A percentile compares a stretch with the other conserved stretches of the same genome.
phyloP scores from a whole-genome alignment of 2,797 vertebrate species.

The Malurus splendens region DNA sequence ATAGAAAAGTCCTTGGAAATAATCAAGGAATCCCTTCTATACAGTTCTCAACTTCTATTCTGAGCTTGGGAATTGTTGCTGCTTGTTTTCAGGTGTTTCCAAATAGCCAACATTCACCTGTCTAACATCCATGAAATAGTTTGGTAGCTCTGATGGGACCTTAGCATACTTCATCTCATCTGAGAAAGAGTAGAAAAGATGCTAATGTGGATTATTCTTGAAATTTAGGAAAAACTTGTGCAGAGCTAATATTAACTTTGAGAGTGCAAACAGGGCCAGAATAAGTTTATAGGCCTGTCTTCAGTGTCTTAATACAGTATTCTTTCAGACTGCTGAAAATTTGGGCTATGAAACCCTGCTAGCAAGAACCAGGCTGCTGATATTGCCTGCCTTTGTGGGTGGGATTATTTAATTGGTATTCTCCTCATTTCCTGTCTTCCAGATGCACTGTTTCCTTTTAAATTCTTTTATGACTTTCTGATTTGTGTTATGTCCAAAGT shows the following conservation, averaged over 20 bases:
- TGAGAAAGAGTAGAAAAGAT: background rate
- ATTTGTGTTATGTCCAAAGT: background rate
- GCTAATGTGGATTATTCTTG: background rate
- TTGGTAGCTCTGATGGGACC: background rate
- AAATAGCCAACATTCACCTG: background rate
- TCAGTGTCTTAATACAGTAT: background rate
- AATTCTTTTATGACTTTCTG: background rate
- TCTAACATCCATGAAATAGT: background rate
- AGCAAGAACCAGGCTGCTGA: background rate
- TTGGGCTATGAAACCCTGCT: background rate
- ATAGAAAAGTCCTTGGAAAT: background rate
- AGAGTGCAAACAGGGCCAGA: background rate
- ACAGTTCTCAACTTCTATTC: background rate
- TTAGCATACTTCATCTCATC: background rate
- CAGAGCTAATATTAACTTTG: background rate
- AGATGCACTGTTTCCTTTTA: background rate
- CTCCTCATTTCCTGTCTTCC: background rate
- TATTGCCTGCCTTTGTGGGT: background rate
- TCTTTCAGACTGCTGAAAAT: background rate
- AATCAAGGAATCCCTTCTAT: background rate
- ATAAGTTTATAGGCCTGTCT: background rate
- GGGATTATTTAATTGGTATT: background rate
- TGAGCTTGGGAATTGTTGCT: background rate
- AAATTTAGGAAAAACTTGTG: background rate
- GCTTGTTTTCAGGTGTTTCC: background rate